Base-by-base conservation (phyloP, 2,888 invertebrate genomes). In the Nemotelus nigrinus region DNA sequence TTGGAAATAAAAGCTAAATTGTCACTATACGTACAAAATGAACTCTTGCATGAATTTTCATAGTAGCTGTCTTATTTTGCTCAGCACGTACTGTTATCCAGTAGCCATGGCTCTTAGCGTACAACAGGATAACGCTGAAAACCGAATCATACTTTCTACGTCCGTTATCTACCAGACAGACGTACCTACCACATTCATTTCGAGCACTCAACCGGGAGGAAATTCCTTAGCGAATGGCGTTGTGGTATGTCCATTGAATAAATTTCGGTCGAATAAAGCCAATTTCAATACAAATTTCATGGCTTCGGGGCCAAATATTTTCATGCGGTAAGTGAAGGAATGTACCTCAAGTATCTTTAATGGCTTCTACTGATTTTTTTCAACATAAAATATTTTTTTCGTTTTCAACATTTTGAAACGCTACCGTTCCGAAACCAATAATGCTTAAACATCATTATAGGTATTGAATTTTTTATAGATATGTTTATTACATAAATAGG, bases 221-320 rank as follows among this genome's bases (percentile, higher is more conserved):
- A 70, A 70, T 70, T 55, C 25, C 41, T 55, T n/a, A 47, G 44
- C 4, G 70, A 55, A 55, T 55, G 55, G 55, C 39, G 65, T 63
- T 76, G 65, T 58, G 57, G 65, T 57, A 72, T 57, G 55, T 58
- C 78, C 72, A 58, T 77, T 75, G 77, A 77, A 79, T 79, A 79
- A 79, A 79, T 79, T 79, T 77, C 57, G 74, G 74, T 65, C 65
- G 58, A 57, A 60, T 60, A 60, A 70, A 77, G 57, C 70, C 68
- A 77, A 77, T 77, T 77, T 74, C 75, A 60, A 77, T 79, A 77
- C 79, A 77, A 77, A 75, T 79, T 79, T 72, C 67, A 74, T 72
- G 68, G 78, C 76, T 78, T 60, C 5, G 48, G 74, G 60, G 48
- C 4, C 44, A 63, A 60, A 74, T 74, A 74, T 60, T 74, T 70